A percentile compares a stretch with the other conserved stretches of the same genome.
Evolutionary conservation across 2,888 invertebrate genomes (phyloP).

Genomic region (Pseudococcus jackbeardsleyi): DNA sequence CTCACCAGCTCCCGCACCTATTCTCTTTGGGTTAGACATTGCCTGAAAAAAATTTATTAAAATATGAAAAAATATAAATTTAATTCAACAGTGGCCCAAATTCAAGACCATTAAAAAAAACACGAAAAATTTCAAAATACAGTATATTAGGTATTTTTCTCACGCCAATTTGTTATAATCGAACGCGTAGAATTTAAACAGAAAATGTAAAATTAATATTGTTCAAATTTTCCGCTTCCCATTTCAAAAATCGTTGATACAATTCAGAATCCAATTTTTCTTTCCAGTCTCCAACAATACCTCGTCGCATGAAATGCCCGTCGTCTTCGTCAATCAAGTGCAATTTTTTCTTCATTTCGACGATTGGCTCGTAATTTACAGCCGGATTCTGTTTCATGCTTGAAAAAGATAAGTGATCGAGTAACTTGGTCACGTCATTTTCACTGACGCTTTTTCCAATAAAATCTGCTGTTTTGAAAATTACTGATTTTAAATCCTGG

Average conservation of each 20-base stretch:
- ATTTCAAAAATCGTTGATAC: slow-evolving; percentile 71
- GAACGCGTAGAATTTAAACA: background rate
- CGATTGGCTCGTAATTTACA: slow-evolving; percentile 73
- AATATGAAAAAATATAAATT: no score
- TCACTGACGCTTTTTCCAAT: slow-evolving; percentile 70
- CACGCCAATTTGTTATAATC: background rate
- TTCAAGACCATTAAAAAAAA: no score
- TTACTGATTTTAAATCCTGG: slow-evolving; percentile 71
- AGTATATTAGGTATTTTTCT: no score
- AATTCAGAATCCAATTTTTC: slow-evolving; percentile 67
- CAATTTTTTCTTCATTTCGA: slow-evolving; percentile 68
- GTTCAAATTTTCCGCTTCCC: slow-evolving; percentile 70
- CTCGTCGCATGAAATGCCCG: slow-evolving; percentile 69
- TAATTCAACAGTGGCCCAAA: no score
- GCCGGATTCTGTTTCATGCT: slow-evolving; percentile 75
- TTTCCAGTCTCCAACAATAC: slow-evolving; percentile 71
- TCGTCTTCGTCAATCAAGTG: slow-evolving; percentile 69
- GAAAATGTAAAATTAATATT: slow-evolving; percentile 68
- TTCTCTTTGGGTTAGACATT: no score
- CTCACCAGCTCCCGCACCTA: no score
- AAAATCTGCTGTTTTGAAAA: slow-evolving; percentile 71
- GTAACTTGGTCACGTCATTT: slow-evolving; percentile 70
- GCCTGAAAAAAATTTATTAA: no score
- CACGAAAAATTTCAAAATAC: no score
- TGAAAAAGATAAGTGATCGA: slow-evolving; percentile 72